Evolutionary conservation across 2,113 vertebrate species (phyloP).

Genomic region (Sinocyclocheilus anophthalmus): DNA sequence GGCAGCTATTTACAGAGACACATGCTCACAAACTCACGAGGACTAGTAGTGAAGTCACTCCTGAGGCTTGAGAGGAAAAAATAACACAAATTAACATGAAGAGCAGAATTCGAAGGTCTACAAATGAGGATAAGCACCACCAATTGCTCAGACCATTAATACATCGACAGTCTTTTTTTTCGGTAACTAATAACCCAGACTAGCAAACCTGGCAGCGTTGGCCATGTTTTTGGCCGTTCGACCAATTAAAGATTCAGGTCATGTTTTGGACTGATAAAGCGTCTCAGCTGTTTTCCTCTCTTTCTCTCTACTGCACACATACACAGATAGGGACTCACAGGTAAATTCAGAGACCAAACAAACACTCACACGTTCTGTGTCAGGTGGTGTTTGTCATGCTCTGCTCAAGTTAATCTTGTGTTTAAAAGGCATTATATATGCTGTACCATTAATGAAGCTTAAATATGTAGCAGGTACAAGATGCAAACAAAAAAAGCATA

Average conservation of each 20-base stretch:
- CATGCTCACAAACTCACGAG: conserved; percentile 48
- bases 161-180: not conserved
- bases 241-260: not conserved
- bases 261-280: conserved; percentile 7
- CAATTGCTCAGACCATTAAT: not conserved
- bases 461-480: not conserved
- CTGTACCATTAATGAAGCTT: not conserved
- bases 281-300: conserved; percentile 13
- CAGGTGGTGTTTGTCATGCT: conserved; percentile 9
- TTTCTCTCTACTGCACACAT: not conserved
- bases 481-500: not conserved
- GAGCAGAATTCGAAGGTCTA: not conserved
- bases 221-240: not conserved
- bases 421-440: not conserved
- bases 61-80: not conserved
- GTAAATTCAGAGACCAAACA: conserved; percentile 2
- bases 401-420: conserved; percentile 16
- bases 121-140: conserved; percentile 1
- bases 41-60: conserved; percentile 31
- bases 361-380: not conserved
- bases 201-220: not conserved
- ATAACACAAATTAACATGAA: not conserved
- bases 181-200: not conserved
- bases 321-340: not conserved
- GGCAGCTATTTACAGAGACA: conserved; percentile 57